A percentile compares a stretch with the other conserved stretches of the same genome.
Conservation (phyloP, 2,113 vertebrate genomes). For the Aramus guarauna region DNA sequence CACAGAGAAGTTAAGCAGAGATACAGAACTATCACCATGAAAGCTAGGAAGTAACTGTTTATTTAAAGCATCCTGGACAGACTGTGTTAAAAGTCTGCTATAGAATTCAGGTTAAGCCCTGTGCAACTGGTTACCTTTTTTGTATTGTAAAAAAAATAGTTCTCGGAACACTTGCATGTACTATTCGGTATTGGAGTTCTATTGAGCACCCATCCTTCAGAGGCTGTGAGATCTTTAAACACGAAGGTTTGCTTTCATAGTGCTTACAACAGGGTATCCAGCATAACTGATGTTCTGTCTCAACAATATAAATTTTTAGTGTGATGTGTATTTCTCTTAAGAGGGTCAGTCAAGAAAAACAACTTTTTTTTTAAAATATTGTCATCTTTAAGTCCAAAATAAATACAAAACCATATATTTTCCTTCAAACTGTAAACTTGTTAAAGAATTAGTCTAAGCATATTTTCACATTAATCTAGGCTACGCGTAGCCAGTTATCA, state of each 20-base stretch:
- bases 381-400: conserved; percentile 25
- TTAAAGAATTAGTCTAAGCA: neutral
- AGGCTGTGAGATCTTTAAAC: neutral
- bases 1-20: neutral
- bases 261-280: neutral
- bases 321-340: neutral
- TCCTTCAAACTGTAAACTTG: neutral
- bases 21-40: neutral
- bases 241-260: neutral
- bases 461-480: conserved; percentile 23
- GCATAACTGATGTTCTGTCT: neutral
- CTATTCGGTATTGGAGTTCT: neutral
- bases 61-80: neutral
- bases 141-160: neutral
- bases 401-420: neutral
- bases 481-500: neutral
- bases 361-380: neutral
- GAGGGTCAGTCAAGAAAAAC: neutral
- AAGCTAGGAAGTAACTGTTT: neutral
- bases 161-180: neutral
- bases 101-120: neutral
- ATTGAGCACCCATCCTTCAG: neutral
- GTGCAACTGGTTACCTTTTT: neutral
- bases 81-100: neutral
- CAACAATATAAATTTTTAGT: neutral